Evolutionary conservation across 2,113 vertebrate genomes (phyloP), one percentile per base, ranked within the genome.

Genomic region (Sapajus apella): DNA sequence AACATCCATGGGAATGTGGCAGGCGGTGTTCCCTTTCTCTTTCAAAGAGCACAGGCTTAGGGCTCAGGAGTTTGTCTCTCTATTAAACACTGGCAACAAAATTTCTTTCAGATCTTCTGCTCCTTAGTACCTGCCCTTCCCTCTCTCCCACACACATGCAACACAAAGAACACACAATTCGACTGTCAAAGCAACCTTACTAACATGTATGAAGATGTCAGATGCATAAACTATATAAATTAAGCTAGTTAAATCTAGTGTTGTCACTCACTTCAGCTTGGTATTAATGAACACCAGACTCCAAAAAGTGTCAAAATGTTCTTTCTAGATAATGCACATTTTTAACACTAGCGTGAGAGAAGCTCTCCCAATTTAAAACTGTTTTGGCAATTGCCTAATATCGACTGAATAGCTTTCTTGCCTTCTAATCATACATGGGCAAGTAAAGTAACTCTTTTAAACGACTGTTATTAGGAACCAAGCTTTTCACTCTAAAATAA

Each of bases 391-490:
- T 16, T 76, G 43, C 11, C 32, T 66, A 79, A 56, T 50, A 76
- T 21, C 47, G 94, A 30, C 25, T 20, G 37, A 35, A 21, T 52
- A 82, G 50, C 3, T 83, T 25, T 95, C 73, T 73, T 87, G 75
- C 81, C 61, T 87, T 92, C 52, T 96, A 64, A 56, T 61, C 50
- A 94, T 90, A 81, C 18, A 30, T 55, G 47, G 84, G 40, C n/a
- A 82, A 93, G 35, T 64, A 91, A 81, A 83, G 45, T 12, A 87
- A 91, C 25, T 79, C 14, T 81, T 95, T 91, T 66, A 82, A 97
- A 76, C 11, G 6, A 76, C 30, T 93, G 30, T 81, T 37, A 92
- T 52, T 81, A 73, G 61, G 25, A 94, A 43, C 43, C 79, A 45
- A 83, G 17, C 21, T 76, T 82, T 80, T 92, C 61, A 95, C n/a